phyloP scores from a whole-genome alignment of 2,113 vertebrate genomes.

The Periophthalmus modestus region DNA sequence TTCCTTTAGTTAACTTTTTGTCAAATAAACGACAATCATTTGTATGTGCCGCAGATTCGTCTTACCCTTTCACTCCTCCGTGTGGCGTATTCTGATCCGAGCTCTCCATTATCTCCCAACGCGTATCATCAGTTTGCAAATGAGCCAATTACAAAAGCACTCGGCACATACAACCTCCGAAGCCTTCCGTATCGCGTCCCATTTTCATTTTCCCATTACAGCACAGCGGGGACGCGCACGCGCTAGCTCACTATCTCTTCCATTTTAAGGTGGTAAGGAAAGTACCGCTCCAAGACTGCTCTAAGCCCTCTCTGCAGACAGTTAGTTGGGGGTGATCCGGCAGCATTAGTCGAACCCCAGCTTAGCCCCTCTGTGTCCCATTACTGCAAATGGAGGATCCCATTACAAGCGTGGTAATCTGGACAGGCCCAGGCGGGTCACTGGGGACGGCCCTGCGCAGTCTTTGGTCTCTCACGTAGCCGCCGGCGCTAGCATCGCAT shows the following conservation, averaged over 20 bases:
- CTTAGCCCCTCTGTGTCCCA: slow-evolving; percentile 66
- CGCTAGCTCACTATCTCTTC: slow-evolving; percentile 25
- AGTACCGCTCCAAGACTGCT: slow-evolving; percentile 36
- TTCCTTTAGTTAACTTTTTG: too few relatives aligned
- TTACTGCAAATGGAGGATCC: slow-evolving; percentile 70
- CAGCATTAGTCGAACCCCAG: slow-evolving; percentile 41
- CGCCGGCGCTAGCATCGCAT: slow-evolving; percentile 17
- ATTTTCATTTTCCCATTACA: slow-evolving; percentile 45
- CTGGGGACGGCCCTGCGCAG: slow-evolving; percentile 35
- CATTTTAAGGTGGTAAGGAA: slow-evolving; percentile 20
- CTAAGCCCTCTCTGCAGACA: slow-evolving; percentile 40
- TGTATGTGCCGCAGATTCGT: slow-evolving; percentile 1
- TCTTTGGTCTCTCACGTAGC: slow-evolving; percentile 26
- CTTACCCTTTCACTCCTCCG: not conserved
- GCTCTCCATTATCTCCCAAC: slow-evolving; percentile 29
- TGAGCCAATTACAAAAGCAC: slow-evolving; percentile 55
- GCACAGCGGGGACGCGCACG: slow-evolving; percentile 45
- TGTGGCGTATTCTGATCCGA: slow-evolving; percentile 21
- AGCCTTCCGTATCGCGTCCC: slow-evolving; percentile 24
- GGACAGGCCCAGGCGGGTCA: slow-evolving; percentile 41
- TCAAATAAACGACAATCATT: not conserved
- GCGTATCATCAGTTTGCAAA: slow-evolving; percentile 54
- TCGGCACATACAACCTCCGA: slow-evolving; percentile 36
- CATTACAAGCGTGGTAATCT: slow-evolving; percentile 67
- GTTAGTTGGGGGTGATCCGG: slow-evolving; percentile 39